Base-by-base conservation (phyloP, 2,888 invertebrate species). In the Luffia ferchaultella region DNA sequence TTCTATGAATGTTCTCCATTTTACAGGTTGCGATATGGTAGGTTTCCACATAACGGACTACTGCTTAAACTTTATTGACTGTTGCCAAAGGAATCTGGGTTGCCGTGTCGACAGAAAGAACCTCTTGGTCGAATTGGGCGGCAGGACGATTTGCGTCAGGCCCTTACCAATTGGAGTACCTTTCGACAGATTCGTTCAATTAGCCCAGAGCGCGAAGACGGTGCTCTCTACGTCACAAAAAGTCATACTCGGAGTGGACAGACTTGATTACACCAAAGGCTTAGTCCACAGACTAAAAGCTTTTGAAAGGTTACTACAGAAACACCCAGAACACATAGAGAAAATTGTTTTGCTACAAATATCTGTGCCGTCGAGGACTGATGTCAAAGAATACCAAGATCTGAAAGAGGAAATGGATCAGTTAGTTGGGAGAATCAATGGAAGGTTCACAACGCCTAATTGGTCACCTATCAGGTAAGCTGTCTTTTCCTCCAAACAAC, bases 11-110 rank as follows among this genome's bases (percentile, higher is more conserved):
- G n/a, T n/a, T 43, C 41, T 17, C 44, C 16, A 43, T 50, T 57
- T 63, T 61, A 15, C 69, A 89, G 92, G 93, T 60, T 95, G 95
- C 72, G 96, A 96, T 64, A 92, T 96, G 91, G 95, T 96, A 45
- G 95, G 95, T 42, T 96, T 96, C 70, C 96, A 96, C 68, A 95
- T 95, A 61, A 91, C 92, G 57, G 95, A 95, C 68, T 95, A 96
- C 70, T 95, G 95, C 63, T 75, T 95, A 54, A 95, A 96, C 74
- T 96, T 96, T 65, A 93, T 96, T 40, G 95, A 95, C 66, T 95
- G 95, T 68, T 95, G 95, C 67, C 94, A 95, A 73, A 87, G 95
- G 58, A 89, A 91, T 63, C 82, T 95, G 54, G 95, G 95, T 53
- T 93, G 95, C 64, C 90, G 95, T 68, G 95, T 95, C 12, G 95